Evolutionary conservation across 2,888 invertebrate species (phyloP).

Genomic region (Crocallis elinguaria): DNA sequence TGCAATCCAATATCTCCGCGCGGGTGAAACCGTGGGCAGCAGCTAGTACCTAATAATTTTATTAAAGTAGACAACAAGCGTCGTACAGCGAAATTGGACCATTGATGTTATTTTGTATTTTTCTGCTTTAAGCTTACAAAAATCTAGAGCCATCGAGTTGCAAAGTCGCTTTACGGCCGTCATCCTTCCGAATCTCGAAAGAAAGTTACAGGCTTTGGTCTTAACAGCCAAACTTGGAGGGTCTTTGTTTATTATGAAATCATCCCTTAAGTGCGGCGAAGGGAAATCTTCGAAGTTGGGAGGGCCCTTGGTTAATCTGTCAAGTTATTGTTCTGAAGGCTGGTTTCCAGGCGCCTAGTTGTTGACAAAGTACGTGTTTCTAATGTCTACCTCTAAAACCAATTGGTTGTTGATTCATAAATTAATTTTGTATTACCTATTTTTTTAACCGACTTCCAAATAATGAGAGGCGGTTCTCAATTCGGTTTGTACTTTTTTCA

Average conservation of each 20-base stretch:
- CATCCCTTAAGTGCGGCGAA: slow-evolving; percentile 43
- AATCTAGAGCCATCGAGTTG: slow-evolving; percentile 5
- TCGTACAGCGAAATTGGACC: too few species aligned
- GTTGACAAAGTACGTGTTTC: slow-evolving; percentile 13
- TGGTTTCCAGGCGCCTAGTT: slow-evolving; percentile 28
- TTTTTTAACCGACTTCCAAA: slow-evolving; percentile 35
- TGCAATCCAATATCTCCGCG: too few species aligned
- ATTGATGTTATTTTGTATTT: too few species aligned
- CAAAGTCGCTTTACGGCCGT: slow-evolving; percentile 11
- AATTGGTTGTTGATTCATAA: too few species aligned
- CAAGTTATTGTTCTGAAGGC: slow-evolving; percentile 48
- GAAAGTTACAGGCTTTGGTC: slow-evolving; percentile 28
- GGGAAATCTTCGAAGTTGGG: slow-evolving; percentile 47
- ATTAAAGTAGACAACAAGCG: too few species aligned
- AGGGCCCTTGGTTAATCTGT: slow-evolving; percentile 52
- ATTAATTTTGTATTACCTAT: too few species aligned
- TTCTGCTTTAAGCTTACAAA: background rate
- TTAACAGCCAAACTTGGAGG: slow-evolving; percentile 37
- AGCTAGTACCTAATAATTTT: too few species aligned
- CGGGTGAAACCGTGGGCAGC: too few species aligned
- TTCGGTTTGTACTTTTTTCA: too few species aligned
- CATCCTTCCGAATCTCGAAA: slow-evolving; percentile 30
- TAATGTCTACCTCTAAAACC: background rate
- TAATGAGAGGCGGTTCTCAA: too few species aligned
- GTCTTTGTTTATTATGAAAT: slow-evolving; percentile 50